Evolutionary conservation across 1,140 invertebrate species (phyloP).

Genomic region (Procambarus clarkii): DNA sequence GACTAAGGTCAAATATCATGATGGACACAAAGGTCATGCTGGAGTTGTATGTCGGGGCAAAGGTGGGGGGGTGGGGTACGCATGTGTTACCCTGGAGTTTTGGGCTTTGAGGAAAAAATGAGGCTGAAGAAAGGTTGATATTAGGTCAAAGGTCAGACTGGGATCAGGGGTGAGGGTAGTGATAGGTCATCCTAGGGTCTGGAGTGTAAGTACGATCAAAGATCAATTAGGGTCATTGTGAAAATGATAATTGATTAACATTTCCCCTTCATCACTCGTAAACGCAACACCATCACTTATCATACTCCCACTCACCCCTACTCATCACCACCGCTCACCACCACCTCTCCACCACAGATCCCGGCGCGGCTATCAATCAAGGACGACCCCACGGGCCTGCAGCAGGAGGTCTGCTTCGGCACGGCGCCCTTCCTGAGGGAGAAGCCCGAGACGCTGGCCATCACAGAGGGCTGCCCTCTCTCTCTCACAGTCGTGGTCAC

Average conservation of each 20-base stretch:
- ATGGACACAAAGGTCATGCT: no score
- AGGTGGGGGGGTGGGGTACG: no score
- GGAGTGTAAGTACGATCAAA: no score
- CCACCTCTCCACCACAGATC: neutral
- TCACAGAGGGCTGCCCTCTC: constrained; percentile 86
- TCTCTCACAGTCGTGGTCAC: constrained; percentile 90
- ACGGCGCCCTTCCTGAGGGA: constrained; percentile 77
- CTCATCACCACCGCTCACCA: neutral
- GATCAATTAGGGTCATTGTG: no score
- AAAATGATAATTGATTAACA: no score
- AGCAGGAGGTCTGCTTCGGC: constrained; percentile 32
- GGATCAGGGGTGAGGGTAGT: neutral
- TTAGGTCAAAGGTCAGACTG: neutral
- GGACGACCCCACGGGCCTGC: neutral
- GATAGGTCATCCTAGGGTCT: neutral
- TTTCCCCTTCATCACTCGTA: no score
- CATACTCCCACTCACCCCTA: neutral
- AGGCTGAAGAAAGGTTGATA: no score
- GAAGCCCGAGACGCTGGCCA: constrained; percentile 81
- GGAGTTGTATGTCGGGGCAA: no score
- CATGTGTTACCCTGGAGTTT: no score
- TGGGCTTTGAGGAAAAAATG: no score
- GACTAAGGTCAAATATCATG: no score
- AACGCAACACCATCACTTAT: neutral
- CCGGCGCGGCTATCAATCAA: constrained; percentile 19